Evolutionary conservation across 1,140 invertebrate species (phyloP), one percentile per base, ranked within the genome.

Genomic region (Neelides sp.): DNA sequence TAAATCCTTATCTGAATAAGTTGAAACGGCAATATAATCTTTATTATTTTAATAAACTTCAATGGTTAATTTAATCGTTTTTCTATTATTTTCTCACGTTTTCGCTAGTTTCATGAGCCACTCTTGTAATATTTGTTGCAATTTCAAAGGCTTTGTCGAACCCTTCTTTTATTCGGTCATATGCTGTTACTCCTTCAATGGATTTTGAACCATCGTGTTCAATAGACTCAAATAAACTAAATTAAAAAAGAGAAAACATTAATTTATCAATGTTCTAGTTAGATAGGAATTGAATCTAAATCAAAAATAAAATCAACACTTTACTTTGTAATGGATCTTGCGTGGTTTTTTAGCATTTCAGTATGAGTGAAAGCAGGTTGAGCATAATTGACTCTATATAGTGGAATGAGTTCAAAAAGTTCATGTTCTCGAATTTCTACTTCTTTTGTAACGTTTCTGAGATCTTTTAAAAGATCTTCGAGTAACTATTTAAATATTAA

Each of bases 381-480:
- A 2, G 67, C 65, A 55, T 64, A 66, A 26, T 56, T 61, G 13
- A 59, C 57, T 36, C 58, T 49, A 44, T 66, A 67, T 41, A 64
- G 43, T 2, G 67, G 66, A 51, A 68, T 64, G 4, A 64, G 32
- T 19, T 64, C 61, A 27, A 50, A 57, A 8, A 68, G 44, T 34
- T 55, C 57, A 35, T 54, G 55, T 19, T 61, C 51, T 20, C 57
- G 34, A 15, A 63, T 54, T 39, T 66, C 64, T 2, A 68, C 13
- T 48, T 60, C 54, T 28, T 65, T 57, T 7, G 64, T 64, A 7
- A 45, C 34, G 51, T 68, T 63, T n/a, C 55, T 46, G 10, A 65
- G 40, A 19, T 65, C 56, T 20, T 32, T 26, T 17, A 58, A 7
- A n/a, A 61, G 7, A 42, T 61, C 59, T 49, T 61, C 52, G 30